A percentile compares a stretch with the other conserved stretches of the same genome.
Evolutionary conservation across 2,113 vertebrate genomes (phyloP).

Genomic region (Struthio camelus): DNA sequence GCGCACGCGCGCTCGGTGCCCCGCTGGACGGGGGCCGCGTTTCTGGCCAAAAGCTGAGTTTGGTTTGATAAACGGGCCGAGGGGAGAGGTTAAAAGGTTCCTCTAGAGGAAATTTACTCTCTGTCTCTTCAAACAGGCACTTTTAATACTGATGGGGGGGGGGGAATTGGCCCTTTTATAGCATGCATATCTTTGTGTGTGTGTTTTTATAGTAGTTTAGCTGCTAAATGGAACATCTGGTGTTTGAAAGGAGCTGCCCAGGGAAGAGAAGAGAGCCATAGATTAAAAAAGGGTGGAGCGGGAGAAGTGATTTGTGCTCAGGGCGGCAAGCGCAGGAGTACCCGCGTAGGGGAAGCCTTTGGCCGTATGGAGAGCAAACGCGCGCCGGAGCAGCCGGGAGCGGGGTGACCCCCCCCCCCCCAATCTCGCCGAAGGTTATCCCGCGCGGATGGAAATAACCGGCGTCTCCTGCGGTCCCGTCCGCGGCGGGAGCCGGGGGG

Average conservation of each 20-base stretch:
- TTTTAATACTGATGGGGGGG: not conserved
- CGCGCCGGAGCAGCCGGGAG: fast-evolving
- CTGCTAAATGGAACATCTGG: slow-evolving; percentile 73
- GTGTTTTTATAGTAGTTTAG: slow-evolving; percentile 54
- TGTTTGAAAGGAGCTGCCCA: slow-evolving; percentile 1
- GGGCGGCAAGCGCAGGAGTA: not conserved
- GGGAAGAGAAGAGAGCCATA: slow-evolving; percentile 6
- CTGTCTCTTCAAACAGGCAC: not conserved
- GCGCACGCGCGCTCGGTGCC: not conserved
- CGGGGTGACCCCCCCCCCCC: fast-evolving
- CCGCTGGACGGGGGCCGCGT: not conserved
- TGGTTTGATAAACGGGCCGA: not conserved
- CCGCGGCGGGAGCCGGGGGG: too few species aligned
- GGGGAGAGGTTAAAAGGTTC: not conserved
- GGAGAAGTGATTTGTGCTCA: slow-evolving; percentile 3
- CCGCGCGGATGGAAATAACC: not conserved
- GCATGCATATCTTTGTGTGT: slow-evolving; percentile 31
- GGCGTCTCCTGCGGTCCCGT: not conserved
- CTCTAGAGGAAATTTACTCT: not conserved
- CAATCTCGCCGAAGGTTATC: not conserved
- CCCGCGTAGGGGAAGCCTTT: not conserved
- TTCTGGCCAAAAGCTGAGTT: not conserved
- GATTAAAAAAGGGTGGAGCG: not conserved
- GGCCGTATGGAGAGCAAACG: not conserved
- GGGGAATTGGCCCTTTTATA: slow-evolving; percentile 37